Evolutionary conservation across 2,113 vertebrate genomes (phyloP).

Genomic region (Nycticryphes semicollaris): DNA sequence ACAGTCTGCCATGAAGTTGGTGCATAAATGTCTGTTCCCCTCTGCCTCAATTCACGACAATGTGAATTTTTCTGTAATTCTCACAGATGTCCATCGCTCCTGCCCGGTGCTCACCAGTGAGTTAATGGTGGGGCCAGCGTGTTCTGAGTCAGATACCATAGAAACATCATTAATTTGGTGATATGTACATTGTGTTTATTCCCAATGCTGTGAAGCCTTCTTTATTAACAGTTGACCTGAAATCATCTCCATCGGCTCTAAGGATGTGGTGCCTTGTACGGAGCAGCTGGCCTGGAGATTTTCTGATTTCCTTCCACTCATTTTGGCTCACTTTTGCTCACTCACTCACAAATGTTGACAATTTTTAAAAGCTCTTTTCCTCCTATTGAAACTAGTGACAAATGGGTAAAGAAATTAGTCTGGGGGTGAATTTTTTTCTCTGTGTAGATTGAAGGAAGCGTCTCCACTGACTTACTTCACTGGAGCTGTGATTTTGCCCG

Average conservation of each 20-base stretch:
- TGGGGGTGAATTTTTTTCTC: not conserved
- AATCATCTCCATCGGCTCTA: not conserved
- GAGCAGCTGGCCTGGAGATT: not conserved
- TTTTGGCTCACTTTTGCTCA: not conserved
- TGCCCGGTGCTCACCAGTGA: not conserved
- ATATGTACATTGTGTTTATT: not conserved
- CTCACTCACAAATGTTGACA: not conserved
- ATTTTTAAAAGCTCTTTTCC: not conserved
- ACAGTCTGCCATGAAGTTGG: not conserved
- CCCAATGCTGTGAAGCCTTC: not conserved
- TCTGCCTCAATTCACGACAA: not conserved
- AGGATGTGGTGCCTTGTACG: not conserved
- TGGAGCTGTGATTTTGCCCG: not conserved
- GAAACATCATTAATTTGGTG: not conserved
- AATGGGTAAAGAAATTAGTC: not conserved
- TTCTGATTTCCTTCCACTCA: not conserved
- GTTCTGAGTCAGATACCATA: not conserved
- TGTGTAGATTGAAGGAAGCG: not conserved
- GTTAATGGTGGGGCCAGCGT: accelerated
- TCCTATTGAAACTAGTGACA: not conserved
- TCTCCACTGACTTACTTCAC: not conserved
- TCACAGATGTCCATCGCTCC: not conserved
- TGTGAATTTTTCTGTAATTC: not conserved
- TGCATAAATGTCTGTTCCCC: not conserved
- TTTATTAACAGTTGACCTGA: not conserved